Evolutionary conservation across 2,888 invertebrate species (phyloP), one percentile per base, ranked within the genome.

Genomic region (Opisthograptis luteolata): DNA sequence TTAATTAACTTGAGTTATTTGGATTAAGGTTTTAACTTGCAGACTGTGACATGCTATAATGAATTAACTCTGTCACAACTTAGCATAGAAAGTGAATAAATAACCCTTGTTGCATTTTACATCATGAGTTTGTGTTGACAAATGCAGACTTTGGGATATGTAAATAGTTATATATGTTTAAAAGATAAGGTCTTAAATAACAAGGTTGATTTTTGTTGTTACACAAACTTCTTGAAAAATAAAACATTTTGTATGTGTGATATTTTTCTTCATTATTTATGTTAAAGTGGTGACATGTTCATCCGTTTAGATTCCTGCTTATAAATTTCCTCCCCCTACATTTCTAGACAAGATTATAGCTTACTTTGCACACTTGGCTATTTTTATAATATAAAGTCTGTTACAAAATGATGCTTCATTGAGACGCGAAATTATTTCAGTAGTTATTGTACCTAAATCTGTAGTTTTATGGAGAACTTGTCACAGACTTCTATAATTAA

Each of bases 121-220:
- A 84, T 85, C 81, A 81, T 76, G 70, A 81, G 87, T 89, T 88
- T 88, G 88, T 88, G 85, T 87, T 85, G 81, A 80, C 73, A 76
- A 83, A 87, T 87, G 82, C 89, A 86, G 77, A 88, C 87, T 85
- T 80, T 76, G 81, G 82, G 76, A 84, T 87, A 86, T 90, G 89
- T 89, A 89, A 88, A 89, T 89, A 89, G 89, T 89, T 87, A 86
- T 87, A 81, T 84, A 85, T 86, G 84, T 87, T 85, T 87, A 83
- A 88, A 89, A 82, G 76, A 79, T 87, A 88, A 89, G 88, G 87
- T 85, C 83, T 81, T 85, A 80, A 81, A 81, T 74, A 87, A 87
- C 87, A 84, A 88, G 88, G 88, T 89, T 89, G 88, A 88, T 89
- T 90, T 87, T 90, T 90, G 90, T 90, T 90, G 89, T 88, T 90